Base-by-base conservation (phyloP, 2,888 invertebrate species). In the Parnassius glacialis region DNA sequence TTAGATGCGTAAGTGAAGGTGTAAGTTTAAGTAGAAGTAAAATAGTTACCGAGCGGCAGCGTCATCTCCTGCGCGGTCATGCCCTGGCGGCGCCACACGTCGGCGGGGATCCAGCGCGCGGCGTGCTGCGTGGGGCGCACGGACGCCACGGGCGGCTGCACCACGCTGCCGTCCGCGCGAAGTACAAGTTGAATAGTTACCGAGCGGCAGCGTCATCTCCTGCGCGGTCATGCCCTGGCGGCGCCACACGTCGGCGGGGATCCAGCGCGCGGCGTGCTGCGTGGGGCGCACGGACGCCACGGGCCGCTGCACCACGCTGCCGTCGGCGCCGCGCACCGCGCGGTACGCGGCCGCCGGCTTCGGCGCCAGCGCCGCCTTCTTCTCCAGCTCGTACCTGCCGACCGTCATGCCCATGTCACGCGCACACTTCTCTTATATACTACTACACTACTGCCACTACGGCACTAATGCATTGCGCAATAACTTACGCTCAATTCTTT, bases 51-150 rank as follows among this genome's bases (percentile, higher is more conserved):
- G 61, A 96, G 92, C 3, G 98, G 98, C 67, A 98, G 91, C 9
- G 97, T 97, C 95, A 98, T 97, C 90, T 98, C 98, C 87, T 97
- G 97, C 25, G 97, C 97, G 20, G 97, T 97, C 95, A 98, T 98
- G 66, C 98, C 98, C 87, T 98, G 98, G 51, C 97, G 91, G 74
- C 97, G 96, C 97, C 97, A 97, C 61, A 97, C 96, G 85, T 97
- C 97, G 5, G 97, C 97, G 7, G 97, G 97, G 72, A 97, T 97
- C 97, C 97, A 97, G 62, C 94, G 92, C 68, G 92, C 92, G 64
- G 93, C 94, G 67, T 94, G 93, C 79, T 97, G 97, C 95, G 97
- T 96, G 3, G 97, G 97, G 57, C 97, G 93, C 60, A 94, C 94
- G 54, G 94, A 94, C 5, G 94, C 94, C 3, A 94, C 94, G 0